These are phyloP conservation scores for Pasiphila rectangulata DNA, from an alignment of 2,888 invertebrate species.

Conservation along the genomic window DNA sequence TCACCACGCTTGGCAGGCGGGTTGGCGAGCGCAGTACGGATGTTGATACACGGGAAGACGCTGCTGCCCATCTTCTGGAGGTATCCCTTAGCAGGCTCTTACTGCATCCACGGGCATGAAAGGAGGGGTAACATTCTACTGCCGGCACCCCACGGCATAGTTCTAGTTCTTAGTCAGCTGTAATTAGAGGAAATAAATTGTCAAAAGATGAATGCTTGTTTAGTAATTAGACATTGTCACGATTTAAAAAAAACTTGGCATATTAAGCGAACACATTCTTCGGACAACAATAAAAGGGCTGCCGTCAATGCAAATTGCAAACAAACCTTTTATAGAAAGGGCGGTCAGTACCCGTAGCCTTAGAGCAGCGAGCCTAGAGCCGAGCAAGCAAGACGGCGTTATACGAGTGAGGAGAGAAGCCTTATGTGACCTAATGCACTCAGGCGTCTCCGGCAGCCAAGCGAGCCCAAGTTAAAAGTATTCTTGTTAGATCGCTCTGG, in stretches of 20 bases:
- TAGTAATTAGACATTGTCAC: background rate
- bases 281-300: background rate
- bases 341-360: slow-evolving; percentile 19
- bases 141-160: too few species aligned
- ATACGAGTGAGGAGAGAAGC: slow-evolving; percentile 34
- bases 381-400: slow-evolving; percentile 36
- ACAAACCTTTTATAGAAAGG: slow-evolving; percentile 8
- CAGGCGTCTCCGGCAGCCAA: slow-evolving; percentile 34
- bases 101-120: too few species aligned
- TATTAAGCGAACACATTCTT: too few species aligned
- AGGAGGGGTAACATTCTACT: too few species aligned
- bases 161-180: too few species aligned
- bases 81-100: too few species aligned
- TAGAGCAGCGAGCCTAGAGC: slow-evolving; percentile 11
- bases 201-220: background rate
- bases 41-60: too few species aligned
- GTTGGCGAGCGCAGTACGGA: too few species aligned
- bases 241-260: too few species aligned
- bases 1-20: too few species aligned
- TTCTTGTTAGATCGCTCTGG: slow-evolving; percentile 3
- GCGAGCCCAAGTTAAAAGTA: slow-evolving; percentile 37
- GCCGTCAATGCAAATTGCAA: background rate
- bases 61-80: too few species aligned
- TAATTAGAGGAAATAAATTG: too few species aligned
- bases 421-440: slow-evolving; percentile 57